Evolutionary conservation across 2,797 vertebrate genomes (phyloP).

Genomic region (Diplodus puntazzo): DNA sequence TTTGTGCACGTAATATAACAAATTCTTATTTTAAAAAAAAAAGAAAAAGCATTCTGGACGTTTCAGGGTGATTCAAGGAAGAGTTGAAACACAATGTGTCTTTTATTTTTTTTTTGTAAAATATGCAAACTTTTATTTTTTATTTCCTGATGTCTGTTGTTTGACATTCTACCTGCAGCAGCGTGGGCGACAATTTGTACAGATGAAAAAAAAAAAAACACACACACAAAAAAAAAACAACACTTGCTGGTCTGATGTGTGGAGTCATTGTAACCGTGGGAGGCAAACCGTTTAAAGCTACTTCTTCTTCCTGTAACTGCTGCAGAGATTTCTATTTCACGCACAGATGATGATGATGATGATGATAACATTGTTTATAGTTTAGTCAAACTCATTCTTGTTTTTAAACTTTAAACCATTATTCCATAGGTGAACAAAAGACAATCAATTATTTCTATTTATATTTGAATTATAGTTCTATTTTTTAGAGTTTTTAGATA

Average conservation of each 20-base stretch:
- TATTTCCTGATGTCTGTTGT: constrained; percentile 81
- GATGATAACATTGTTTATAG: constrained; percentile 59
- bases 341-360: constrained; percentile 42
- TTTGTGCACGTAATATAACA: constrained; percentile 83
- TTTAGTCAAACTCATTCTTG: constrained; percentile 47
- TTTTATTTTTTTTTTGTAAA: constrained; percentile 84
- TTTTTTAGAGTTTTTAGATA: constrained; percentile 75
- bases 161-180: constrained; percentile 81
- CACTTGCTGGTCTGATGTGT: constrained; percentile 75
- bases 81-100: constrained; percentile 84
- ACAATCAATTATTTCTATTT: constrained; percentile 87
- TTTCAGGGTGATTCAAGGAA: constrained; percentile 83
- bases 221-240: not conserved
- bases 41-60: constrained; percentile 78
- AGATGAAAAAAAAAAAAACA: constrained; percentile 70
- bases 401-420: constrained; percentile 58
- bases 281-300: constrained; percentile 86
- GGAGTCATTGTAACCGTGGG: constrained; percentile 60
- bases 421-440: constrained; percentile 79
- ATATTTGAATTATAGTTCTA: constrained; percentile 82
- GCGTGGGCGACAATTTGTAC: constrained; percentile 80
- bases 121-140: constrained; percentile 86
- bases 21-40: constrained; percentile 81
- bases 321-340: constrained; percentile 72
- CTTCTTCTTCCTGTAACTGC: constrained; percentile 83